Evolutionary conservation across 2,797 vertebrate genomes (phyloP).

Genomic region (Mycteria americana): DNA sequence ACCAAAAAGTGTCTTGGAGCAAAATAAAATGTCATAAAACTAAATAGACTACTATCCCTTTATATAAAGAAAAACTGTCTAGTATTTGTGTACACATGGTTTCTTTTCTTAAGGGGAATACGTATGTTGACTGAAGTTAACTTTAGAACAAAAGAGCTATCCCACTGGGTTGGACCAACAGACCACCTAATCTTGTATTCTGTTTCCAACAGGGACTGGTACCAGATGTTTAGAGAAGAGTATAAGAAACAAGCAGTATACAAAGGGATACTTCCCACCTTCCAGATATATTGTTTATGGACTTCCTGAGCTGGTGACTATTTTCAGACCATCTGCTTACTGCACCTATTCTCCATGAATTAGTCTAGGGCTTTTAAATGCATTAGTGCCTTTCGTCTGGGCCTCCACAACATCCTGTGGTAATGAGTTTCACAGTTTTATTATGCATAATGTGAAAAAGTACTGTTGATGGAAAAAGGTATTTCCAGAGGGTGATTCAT

Average conservation of each 20-base stretch:
- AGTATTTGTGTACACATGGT: neutral
- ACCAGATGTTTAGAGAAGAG: constrained; percentile 10
- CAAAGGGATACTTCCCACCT: neutral
- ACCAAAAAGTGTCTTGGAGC: neutral
- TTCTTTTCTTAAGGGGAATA: neutral
- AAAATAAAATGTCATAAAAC: neutral
- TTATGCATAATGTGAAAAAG: constrained; percentile 58
- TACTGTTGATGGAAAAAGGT: constrained; percentile 59
- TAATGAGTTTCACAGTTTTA: constrained; percentile 64
- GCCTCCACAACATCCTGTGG: constrained; percentile 58
- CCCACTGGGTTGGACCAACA: neutral
- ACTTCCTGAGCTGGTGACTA: constrained; percentile 48
- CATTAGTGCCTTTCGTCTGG: constrained; percentile 37
- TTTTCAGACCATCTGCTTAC: constrained; percentile 58
- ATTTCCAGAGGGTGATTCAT: constrained; percentile 66
- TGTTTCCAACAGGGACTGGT: neutral
- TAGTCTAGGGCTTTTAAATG: constrained; percentile 52
- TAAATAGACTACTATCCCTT: neutral
- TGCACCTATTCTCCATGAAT: constrained; percentile 15
- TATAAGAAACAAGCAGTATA: neutral
- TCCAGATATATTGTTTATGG: constrained; percentile 10
- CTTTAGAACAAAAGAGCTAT: neutral
- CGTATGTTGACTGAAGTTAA: neutral
- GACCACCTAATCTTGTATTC: neutral
- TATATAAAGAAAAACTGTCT: neutral